Conservation (phyloP, 2,888 invertebrate genomes). For the Pandemis corylana region DNA sequence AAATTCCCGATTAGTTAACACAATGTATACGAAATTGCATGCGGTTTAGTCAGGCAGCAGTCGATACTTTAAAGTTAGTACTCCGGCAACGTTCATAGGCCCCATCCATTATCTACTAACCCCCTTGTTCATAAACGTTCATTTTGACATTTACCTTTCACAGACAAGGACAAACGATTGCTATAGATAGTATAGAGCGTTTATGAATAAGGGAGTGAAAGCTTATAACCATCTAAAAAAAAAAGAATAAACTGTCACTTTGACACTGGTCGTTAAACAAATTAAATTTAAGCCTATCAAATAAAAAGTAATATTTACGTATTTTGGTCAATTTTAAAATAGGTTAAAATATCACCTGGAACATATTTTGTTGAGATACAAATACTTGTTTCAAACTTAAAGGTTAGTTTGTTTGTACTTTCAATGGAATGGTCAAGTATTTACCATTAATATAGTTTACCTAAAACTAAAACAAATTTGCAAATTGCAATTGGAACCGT, state of each 20-base stretch:
- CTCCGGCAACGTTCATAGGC: not conserved
- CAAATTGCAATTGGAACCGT: not conserved
- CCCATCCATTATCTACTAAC: not conserved
- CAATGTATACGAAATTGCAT: too few species aligned
- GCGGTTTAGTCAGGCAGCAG: too few species aligned
- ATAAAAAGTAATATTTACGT: not conserved
- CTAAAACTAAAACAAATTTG: too few species aligned
- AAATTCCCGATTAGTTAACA: too few species aligned
- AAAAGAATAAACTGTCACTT: not conserved
- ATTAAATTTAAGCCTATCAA: not conserved
- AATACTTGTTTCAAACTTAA: not conserved
- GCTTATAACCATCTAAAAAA: not conserved
- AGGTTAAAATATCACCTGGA: not conserved
- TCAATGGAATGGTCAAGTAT: constrained; percentile 12
- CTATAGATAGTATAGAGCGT: too few species aligned
- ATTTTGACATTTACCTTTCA: too few species aligned
- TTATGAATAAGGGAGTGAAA: not conserved
- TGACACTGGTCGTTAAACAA: not conserved
- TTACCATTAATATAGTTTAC: too few species aligned
- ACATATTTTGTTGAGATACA: not conserved
- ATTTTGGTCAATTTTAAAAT: not conserved
- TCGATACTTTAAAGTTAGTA: not conserved
- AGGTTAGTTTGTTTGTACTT: constrained; percentile 33
- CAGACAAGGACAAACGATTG: too few species aligned
- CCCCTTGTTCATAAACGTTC: too few species aligned